Evolutionary conservation across 1,140 invertebrate species (phyloP), one percentile per base, ranked within the genome.

Genomic region (Penaeus japonicus): DNA sequence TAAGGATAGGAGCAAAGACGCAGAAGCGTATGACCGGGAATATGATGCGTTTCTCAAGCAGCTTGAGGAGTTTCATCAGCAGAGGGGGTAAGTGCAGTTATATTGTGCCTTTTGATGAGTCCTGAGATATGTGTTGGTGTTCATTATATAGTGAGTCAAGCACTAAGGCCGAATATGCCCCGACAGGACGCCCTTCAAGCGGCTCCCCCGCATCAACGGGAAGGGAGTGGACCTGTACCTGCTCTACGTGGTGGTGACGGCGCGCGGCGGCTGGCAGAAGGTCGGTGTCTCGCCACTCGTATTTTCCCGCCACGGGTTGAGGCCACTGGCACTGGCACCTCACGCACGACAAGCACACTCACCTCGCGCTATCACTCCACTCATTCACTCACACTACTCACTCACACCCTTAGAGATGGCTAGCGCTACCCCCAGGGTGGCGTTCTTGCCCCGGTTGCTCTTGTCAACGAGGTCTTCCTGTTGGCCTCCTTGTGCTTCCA

Each of bases 181-280:
- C 93, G 92, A 90, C 93, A 97, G 96, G 91, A 97, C 96, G 59
- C 94, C 96, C 62, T 95, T 96, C 92, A 94, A 95, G 90, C 94
- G 95, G 91, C 92, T 94, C 82, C 97, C 97, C 80, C 95, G 95
- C 93, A 95, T 99, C 87, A 97, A 96, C 93, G 97, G 97, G 59
- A 95, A 96, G 91, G 96, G 97, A 93, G 95, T 98, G 91, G 97
- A 99, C 94, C 94, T 99, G 79, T 98, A 97, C 93, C 94, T 96
- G 75, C 94, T 99, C 80, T 98, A 98, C 92, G 95, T 95, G 90
- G 94, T 97, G 91, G 97, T 98, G n/a, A 98, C 96, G 89, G 95
- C 95, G 81, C 94, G 96, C 91, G 97, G 97, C 91, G 98, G 98
- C 92, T 97, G 97, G 95, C 95, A 97, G 91, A 98, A 97, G 95